Base-by-base conservation (phyloP, 2,888 invertebrate species). In the Chorisops tibialis region DNA sequence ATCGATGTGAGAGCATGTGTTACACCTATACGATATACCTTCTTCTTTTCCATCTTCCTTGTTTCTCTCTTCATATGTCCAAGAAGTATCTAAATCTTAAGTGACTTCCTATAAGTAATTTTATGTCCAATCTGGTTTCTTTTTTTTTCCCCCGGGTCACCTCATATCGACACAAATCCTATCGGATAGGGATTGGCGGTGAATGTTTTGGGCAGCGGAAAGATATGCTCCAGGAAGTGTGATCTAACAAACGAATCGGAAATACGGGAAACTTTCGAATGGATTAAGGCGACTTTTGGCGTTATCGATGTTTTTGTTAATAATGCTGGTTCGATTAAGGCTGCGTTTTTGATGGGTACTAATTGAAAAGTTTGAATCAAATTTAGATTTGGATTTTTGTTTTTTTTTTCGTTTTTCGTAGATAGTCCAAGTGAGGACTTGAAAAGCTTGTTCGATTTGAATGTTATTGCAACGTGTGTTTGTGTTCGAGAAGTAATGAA, bases 401-500 rank as follows among this genome's bases (percentile, higher is more conserved):
- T 18, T 24, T 35, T 50, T 21, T n/a, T 41, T 39, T 3, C 39
- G 22, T 19, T 18, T 14, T 18, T 37, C 4, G 45, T 21, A 64
- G 68, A 66, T 35, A 75, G 76, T 0, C 41, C 71, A 12, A 73
- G 71, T 2, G 69, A 72, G 59, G 78, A 77, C 19, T 71, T 77
- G 2, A 73, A 71, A 67, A 73, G 74, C 37, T 68, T 76, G 2
- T 77, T 77, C 50, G 74, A 78, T 64, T 65, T 77, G n/a, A 87
- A 87, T 72, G 81, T 86, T 0, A 70, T 85, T 35, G 84, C 81
- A 1, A 73, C 82, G 1, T 80, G 82, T 30, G 76, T 84, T 14
- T 82, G 83, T 65, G 75, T 82, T 2, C 78, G 83, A 43, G 84
- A 86, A 71, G 80, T 83, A 0, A 69, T 82, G 0, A 79, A 80